Conservation (phyloP, 2,113 vertebrate species). For the Chloebia gouldiae region DNA sequence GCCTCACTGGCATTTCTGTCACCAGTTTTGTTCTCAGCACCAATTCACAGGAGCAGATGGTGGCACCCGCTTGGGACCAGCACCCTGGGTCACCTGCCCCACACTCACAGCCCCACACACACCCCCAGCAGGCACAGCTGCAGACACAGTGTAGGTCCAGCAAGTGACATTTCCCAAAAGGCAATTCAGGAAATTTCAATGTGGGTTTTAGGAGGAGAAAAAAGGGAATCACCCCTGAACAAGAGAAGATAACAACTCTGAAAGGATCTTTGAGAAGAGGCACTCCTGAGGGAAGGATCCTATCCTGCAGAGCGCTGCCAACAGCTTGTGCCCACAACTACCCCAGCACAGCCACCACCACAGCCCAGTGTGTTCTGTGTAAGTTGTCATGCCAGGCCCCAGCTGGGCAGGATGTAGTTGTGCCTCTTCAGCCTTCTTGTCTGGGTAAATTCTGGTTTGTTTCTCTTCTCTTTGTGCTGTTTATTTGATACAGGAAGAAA, state of each 20-base stretch:
- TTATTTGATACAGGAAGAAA: not conserved
- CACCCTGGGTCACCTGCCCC: accelerated
- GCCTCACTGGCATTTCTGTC: not conserved
- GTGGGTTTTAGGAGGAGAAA: not conserved
- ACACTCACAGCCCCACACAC: accelerated
- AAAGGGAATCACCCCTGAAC: not conserved
- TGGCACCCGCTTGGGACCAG: not conserved
- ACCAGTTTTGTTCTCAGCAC: not conserved
- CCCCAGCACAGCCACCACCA: not conserved
- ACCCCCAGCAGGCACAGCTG: accelerated
- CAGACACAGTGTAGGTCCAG: not conserved
- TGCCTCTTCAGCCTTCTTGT: not conserved
- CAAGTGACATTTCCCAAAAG: not conserved
- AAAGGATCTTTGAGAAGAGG: not conserved
- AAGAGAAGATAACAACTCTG: not conserved
- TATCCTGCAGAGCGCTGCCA: not conserved
- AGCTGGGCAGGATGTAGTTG: not conserved
- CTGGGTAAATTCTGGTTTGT: not conserved
- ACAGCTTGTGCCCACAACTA: not conserved
- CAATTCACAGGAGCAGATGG: not conserved
- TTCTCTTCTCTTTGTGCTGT: not conserved
- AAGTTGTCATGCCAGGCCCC: too few relatives aligned
- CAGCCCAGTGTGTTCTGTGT: accelerated
- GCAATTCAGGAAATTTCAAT: not conserved
- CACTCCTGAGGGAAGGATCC: not conserved